Percentiles rank a stretch among this genome's conserved stretches.
Evolutionary conservation across 2,888 invertebrate genomes (phyloP).

Genomic region (Masnerella sp.): DNA sequence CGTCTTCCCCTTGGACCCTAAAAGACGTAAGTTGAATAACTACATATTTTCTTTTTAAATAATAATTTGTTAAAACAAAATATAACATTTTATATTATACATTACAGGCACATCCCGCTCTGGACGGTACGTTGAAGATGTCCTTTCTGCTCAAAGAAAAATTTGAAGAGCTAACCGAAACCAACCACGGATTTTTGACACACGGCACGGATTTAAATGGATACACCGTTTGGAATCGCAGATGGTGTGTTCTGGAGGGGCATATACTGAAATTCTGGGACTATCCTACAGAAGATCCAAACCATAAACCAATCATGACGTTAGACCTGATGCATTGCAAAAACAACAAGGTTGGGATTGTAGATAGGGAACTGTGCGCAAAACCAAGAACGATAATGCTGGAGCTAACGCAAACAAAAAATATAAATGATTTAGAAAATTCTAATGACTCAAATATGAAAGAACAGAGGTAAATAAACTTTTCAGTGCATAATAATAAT

Average conservation of each 20-base stretch:
- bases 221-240: conserved; percentile 79
- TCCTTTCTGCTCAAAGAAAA: conserved; percentile 65
- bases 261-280: conserved; percentile 78
- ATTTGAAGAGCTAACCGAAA: conserved; percentile 65
- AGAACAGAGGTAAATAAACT: conserved; percentile 37
- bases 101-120: conserved; percentile 53
- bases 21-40: conserved; percentile 26
- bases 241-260: conserved; percentile 79
- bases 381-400: conserved; percentile 78
- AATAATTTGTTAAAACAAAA: background rate
- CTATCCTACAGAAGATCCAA: conserved; percentile 77
- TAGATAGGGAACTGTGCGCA: conserved; percentile 78
- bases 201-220: conserved; percentile 76
- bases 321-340: conserved; percentile 77
- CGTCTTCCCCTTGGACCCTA: conserved; percentile 14
- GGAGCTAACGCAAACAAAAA: conserved; percentile 67
- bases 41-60: background rate
- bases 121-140: conserved; percentile 69
- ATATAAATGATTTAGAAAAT: background rate
- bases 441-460: conserved; percentile 17
- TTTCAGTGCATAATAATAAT: too few species aligned
- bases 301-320: conserved; percentile 66
- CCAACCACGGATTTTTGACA: conserved; percentile 79
- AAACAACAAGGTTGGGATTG: conserved; percentile 70
- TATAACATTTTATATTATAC: background rate